Conservation (phyloP, 1,140 invertebrate genomes). For the Drosophila setifemur region DNA sequence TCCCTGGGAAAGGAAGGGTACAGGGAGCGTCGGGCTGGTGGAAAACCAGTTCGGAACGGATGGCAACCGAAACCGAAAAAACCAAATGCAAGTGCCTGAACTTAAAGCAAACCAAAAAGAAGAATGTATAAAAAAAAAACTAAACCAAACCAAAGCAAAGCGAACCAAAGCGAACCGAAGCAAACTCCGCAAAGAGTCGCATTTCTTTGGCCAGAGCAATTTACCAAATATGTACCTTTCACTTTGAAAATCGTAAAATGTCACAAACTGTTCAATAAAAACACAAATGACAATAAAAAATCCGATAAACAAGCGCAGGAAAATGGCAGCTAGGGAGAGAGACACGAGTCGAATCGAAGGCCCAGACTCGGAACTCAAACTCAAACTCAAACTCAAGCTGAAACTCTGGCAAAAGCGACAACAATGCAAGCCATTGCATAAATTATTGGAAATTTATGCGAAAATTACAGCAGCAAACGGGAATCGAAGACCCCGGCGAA, state of each 20-base stretch:
- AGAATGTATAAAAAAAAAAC: neutral
- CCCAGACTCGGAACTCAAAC: constrained; percentile 2
- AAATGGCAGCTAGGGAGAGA: constrained; percentile 12
- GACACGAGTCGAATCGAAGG: neutral
- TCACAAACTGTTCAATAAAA: constrained; percentile 74
- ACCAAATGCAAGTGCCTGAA: constrained; percentile 4
- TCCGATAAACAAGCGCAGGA: constrained; percentile 57
- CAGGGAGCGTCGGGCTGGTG: neutral
- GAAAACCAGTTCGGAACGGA: constrained; percentile 52
- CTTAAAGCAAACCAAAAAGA: constrained; percentile 10
- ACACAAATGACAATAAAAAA: constrained; percentile 66
- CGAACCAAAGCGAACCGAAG: constrained; percentile 10
- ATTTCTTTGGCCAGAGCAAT: constrained; percentile 59
- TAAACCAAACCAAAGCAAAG: neutral
- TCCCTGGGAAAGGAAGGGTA: neutral
- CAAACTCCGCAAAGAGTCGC: constrained; percentile 6
- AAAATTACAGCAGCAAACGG: constrained; percentile 59
- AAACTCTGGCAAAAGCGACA: constrained; percentile 19
- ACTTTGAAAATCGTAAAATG: constrained; percentile 74
- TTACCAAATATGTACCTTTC: constrained; percentile 74
- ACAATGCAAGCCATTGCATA: constrained; percentile 67
- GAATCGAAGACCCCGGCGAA: constrained; percentile 39
- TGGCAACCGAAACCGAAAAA: neutral
- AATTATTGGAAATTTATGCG: constrained; percentile 72
- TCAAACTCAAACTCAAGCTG: constrained; percentile 14